Percentiles rank a stretch among this genome's conserved stretches.
phyloP scores from a whole-genome alignment of 2,113 vertebrate species.

The Rhinolophus ferrumequinum region DNA sequence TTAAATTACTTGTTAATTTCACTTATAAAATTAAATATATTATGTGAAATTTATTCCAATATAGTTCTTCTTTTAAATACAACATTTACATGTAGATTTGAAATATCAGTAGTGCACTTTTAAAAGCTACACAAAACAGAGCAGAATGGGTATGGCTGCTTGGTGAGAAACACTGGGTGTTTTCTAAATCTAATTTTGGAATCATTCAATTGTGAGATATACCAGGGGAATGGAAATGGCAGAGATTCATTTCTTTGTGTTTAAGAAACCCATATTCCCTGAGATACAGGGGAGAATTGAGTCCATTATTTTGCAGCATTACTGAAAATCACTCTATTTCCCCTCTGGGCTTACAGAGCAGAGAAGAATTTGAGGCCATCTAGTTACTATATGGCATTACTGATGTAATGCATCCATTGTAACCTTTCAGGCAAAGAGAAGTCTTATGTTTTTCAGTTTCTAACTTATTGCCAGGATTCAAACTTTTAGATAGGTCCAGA shows the following conservation, averaged over 20 bases:
- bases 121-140: neutral
- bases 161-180: neutral
- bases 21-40: slow-evolving; percentile 17
- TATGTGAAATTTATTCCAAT: neutral
- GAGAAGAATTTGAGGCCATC: neutral
- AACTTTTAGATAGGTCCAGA: neutral
- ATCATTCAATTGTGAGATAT: slow-evolving; percentile 33
- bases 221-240: slow-evolving; percentile 29
- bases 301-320: slow-evolving; percentile 46
- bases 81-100: neutral
- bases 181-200: slow-evolving; percentile 60
- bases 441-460: neutral
- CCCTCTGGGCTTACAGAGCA: neutral
- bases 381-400: neutral
- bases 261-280: slow-evolving; percentile 57
- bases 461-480: neutral
- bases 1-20: neutral
- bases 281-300: slow-evolving; percentile 43
- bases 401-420: neutral
- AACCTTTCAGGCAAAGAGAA: neutral
- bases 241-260: neutral
- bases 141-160: neutral
- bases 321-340: slow-evolving; percentile 56
- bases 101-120: neutral
- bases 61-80: neutral